Conservation (phyloP, 2,113 vertebrate genomes). For the Caloenas nicobarica region DNA sequence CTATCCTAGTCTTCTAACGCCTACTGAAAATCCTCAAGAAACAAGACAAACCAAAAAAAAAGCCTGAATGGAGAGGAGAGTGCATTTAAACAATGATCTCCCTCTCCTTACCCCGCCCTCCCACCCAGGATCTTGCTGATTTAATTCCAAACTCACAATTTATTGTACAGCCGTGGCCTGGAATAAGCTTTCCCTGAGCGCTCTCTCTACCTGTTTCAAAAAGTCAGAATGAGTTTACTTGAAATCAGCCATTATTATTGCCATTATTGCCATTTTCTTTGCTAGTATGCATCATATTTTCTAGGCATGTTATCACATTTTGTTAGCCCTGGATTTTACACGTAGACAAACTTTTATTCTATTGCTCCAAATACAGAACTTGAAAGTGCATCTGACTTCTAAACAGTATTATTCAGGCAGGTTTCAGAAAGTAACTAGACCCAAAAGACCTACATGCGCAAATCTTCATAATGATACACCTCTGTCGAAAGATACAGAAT, state of each 20-base stretch:
- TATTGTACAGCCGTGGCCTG: slow-evolving; percentile 21
- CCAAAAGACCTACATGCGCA: neutral
- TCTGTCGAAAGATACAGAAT: neutral
- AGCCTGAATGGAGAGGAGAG: neutral
- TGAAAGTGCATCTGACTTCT: slow-evolving; percentile 50
- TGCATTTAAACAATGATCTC: neutral
- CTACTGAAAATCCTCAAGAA: slow-evolving; percentile 24
- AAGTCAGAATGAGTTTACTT: slow-evolving; percentile 52
- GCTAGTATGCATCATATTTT: neutral
- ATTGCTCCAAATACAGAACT: slow-evolving; percentile 45
- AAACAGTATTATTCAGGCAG: slow-evolving; percentile 20
- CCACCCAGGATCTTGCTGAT: neutral
- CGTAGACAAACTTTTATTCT: slow-evolving; percentile 1
- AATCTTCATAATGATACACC: neutral
- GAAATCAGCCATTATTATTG: slow-evolving; percentile 42
- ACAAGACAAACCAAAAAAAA: slow-evolving; percentile 29
- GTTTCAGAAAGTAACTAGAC: slow-evolving; percentile 15
- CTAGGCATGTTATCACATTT: neutral
- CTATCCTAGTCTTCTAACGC: slow-evolving; percentile 26
- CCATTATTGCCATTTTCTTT: slow-evolving; percentile 60
- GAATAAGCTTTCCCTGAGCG: slow-evolving; percentile 69
- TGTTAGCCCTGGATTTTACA: slow-evolving; percentile 2
- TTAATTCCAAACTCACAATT: slow-evolving; percentile 54
- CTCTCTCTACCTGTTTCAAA: slow-evolving; percentile 56
- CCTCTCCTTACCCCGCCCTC: neutral